Evolutionary conservation across 35 echinoderm and acorn worm genomes (phyloP).

Genomic region (Patiria miniata): DNA sequence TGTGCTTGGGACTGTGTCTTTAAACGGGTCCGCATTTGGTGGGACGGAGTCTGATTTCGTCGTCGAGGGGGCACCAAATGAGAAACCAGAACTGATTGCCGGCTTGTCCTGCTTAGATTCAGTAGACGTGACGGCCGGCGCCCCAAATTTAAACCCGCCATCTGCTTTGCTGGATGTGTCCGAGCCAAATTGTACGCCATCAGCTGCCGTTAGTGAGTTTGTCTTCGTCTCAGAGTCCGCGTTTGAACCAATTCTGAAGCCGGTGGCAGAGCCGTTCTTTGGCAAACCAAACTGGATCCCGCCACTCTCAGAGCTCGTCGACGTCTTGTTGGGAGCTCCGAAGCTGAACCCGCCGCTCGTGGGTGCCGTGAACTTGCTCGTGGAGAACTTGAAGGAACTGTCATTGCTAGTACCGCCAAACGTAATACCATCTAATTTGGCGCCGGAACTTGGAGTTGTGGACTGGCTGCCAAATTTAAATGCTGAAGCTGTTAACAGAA

Average conservation of each 20-base stretch:
- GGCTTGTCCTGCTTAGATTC: neutral
- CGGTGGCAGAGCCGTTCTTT: neutral
- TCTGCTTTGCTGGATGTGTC: neutral
- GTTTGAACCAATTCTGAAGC: constrained; percentile 34
- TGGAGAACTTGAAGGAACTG: neutral
- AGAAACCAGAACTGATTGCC: constrained; percentile 16
- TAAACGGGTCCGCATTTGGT: constrained; percentile 49
- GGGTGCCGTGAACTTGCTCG: neutral
- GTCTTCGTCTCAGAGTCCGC: neutral
- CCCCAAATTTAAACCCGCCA: constrained; percentile 36
- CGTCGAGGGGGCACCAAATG: constrained; percentile 16
- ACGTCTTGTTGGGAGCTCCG: neutral
- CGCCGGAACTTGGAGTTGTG: neutral
- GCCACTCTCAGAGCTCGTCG: constrained; percentile 25
- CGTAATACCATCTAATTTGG: constrained; percentile 29
- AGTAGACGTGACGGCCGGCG: neutral
- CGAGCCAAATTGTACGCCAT: neutral
- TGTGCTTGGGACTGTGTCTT: constrained; percentile 6
- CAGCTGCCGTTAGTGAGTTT: neutral
- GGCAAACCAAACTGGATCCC: neutral
- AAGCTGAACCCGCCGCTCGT: constrained; percentile 22
- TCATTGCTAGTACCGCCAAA: constrained; percentile 17
- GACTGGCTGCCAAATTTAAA: constrained; percentile 79
- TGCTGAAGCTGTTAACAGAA: constrained; percentile 51
- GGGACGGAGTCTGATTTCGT: neutral